Conservation (phyloP, 2,888 invertebrate genomes). For the Coronaproctus castanopsis region DNA sequence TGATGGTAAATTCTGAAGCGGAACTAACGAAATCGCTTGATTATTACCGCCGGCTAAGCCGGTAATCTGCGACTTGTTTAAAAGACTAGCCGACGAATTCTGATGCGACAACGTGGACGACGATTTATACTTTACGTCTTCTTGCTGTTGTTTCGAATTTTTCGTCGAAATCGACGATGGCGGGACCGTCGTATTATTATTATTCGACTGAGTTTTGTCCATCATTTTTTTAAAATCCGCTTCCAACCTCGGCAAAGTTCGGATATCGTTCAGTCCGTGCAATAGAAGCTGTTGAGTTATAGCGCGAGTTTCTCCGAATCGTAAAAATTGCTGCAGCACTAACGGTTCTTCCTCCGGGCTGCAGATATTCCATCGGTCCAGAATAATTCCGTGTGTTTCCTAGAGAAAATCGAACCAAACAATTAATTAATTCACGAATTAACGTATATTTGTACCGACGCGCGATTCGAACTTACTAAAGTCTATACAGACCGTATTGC, state of each 20-base stretch:
- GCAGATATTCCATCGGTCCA: conserved; percentile 76
- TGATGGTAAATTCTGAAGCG: conserved; percentile 23
- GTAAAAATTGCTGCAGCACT: conserved; percentile 76
- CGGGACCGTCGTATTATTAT: conserved; percentile 34
- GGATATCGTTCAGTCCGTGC: conserved; percentile 29
- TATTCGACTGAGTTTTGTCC: conserved; percentile 31
- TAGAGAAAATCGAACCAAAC: conserved; percentile 28
- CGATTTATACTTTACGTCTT: conserved; percentile 5
- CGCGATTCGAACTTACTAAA: no score
- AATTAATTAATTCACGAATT: not conserved
- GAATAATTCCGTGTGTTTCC: conserved; percentile 52
- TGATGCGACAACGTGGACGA: not conserved
- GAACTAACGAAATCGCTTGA: conserved; percentile 9
- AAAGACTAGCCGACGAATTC: conserved; percentile 2
- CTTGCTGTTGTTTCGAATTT: conserved; percentile 3
- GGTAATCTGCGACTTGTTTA: conserved; percentile 10
- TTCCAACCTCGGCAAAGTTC: conserved; percentile 31
- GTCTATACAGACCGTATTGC: no score
- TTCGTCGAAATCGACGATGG: conserved; percentile 9
- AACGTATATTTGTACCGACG: no score
- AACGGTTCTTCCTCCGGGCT: conserved; percentile 74
- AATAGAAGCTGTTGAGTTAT: conserved; percentile 44
- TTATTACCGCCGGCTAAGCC: conserved; percentile 10
- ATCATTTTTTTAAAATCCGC: conserved; percentile 36
- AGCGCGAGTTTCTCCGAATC: conserved; percentile 72